Percentiles rank a stretch among this genome's conserved stretches.
phyloP scores from a whole-genome alignment of 2,888 invertebrate species.

The Sarcophaga carnaria region DNA sequence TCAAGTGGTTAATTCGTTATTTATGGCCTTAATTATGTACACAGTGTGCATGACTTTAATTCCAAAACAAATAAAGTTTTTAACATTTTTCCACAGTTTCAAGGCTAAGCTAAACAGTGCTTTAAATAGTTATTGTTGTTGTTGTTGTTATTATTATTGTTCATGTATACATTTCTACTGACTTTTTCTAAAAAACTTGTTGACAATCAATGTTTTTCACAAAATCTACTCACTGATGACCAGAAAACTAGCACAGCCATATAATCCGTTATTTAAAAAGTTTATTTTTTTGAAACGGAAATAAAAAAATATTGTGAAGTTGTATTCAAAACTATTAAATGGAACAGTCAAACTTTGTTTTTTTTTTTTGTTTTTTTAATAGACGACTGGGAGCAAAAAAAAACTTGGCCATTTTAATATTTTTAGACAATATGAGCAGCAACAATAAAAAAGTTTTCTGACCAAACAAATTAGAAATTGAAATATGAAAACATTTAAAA shows the following conservation, averaged over 20 bases:
- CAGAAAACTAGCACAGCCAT: neutral
- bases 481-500: conserved; percentile 55
- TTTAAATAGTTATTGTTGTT: too few species aligned
- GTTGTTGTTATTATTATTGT: too few species aligned
- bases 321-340: neutral
- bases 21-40: too few species aligned
- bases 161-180: too few species aligned
- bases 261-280: neutral
- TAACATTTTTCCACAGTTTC: too few species aligned
- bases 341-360: neutral
- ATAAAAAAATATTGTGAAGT: neutral
- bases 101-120: too few species aligned
- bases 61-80: too few species aligned
- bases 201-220: neutral
- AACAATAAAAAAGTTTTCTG: conserved; percentile 40
- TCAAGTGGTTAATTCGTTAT: too few species aligned
- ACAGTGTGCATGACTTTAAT: too few species aligned
- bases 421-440: conserved; percentile 15
- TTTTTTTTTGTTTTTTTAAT: neutral
- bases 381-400: neutral
- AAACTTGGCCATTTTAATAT: neutral
- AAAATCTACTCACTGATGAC: neutral
- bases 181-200: neutral
- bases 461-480: conserved; percentile 44
- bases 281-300: too few species aligned